A percentile compares a stretch with the other conserved stretches of the same genome.
Conservation (phyloP, 2,113 vertebrate genomes). For the Oryzias celebensis region DNA sequence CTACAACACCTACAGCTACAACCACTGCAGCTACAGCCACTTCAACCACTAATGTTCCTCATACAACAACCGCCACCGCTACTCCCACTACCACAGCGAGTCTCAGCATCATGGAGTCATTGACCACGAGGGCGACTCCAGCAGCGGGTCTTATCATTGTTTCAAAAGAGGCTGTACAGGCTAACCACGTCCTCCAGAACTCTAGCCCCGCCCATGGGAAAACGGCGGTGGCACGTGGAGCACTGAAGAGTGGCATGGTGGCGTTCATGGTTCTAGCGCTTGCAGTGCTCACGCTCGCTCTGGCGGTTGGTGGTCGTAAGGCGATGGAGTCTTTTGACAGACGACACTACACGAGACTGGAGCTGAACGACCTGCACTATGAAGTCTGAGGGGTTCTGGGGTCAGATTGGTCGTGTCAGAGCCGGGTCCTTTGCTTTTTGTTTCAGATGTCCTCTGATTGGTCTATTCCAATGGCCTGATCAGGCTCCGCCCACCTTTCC, state of each 20-base stretch:
- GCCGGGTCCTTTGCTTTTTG: background rate
- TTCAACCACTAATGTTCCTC: background rate
- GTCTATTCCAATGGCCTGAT: background rate
- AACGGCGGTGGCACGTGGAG: constrained; percentile 11
- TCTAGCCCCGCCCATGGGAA: constrained; percentile 14
- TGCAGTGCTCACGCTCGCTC: constrained; percentile 58
- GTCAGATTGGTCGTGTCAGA: constrained; percentile 11
- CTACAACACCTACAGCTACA: background rate
- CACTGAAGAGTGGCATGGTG: constrained; percentile 68
- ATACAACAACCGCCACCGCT: background rate
- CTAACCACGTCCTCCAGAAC: constrained; percentile 24
- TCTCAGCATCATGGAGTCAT: background rate
- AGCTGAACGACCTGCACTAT: constrained; percentile 81
- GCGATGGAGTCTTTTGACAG: constrained; percentile 81
- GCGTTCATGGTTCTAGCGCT: constrained; percentile 71
- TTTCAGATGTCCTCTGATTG: background rate
- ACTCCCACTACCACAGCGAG: background rate
- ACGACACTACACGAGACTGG: constrained; percentile 80
- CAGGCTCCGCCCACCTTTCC: background rate
- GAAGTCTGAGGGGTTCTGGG: constrained; percentile 62
- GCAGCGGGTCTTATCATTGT: constrained; percentile 29
- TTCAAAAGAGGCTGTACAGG: constrained; percentile 42
- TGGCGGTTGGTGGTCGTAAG: constrained; percentile 71
- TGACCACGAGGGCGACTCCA: constrained; percentile 19
- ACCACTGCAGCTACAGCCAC: background rate